Percentiles rank a stretch among this genome's conserved stretches.
phyloP scores from a whole-genome alignment of 1,140 invertebrate genomes.

The Drosophila bocqueti region DNA sequence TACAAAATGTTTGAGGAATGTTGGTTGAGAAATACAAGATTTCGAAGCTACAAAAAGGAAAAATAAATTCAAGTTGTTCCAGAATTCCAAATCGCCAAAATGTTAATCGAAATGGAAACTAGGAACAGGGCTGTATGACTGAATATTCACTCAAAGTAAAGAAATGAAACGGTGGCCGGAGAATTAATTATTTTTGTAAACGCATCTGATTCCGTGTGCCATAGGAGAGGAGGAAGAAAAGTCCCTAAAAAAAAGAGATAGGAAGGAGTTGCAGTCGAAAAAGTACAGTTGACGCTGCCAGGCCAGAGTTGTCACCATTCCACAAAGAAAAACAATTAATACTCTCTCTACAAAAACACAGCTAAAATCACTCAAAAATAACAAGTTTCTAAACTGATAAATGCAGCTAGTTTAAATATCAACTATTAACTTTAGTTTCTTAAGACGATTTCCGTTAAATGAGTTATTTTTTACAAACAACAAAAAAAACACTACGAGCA shows the following conservation, averaged over 20 bases:
- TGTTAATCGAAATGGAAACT: constrained; percentile 1
- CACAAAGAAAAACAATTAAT: constrained; percentile 39
- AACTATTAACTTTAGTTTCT: constrained; percentile 66
- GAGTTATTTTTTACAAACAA: constrained; percentile 63
- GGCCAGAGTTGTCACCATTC: constrained; percentile 52
- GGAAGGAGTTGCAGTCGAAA: constrained; percentile 26
- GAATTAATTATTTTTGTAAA: constrained; percentile 70
- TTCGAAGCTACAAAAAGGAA: neutral
- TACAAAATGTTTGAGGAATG: neutral
- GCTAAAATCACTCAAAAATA: constrained; percentile 49
- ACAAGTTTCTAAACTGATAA: constrained; percentile 48
- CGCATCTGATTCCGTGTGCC: constrained; percentile 78
- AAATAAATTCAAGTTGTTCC: neutral
- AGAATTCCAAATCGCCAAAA: neutral
- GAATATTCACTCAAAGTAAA: constrained; percentile 64
- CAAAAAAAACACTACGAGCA: constrained; percentile 34
- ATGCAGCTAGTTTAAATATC: constrained; percentile 62
- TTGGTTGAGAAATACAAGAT: neutral
- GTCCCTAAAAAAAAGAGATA: neutral
- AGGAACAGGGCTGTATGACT: constrained; percentile 53
- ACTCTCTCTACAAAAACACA: constrained; percentile 34
- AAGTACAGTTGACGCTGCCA: constrained; percentile 47
- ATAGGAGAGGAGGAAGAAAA: constrained; percentile 41
- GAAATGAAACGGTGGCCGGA: constrained; percentile 9
- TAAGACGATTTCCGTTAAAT: constrained; percentile 74